Percentiles rank a stretch among this genome's conserved stretches.
These are phyloP conservation scores for Thryonomys swinderianus DNA, from an alignment of 2,113 vertebrate species.

Conservation along the genomic window DNA sequence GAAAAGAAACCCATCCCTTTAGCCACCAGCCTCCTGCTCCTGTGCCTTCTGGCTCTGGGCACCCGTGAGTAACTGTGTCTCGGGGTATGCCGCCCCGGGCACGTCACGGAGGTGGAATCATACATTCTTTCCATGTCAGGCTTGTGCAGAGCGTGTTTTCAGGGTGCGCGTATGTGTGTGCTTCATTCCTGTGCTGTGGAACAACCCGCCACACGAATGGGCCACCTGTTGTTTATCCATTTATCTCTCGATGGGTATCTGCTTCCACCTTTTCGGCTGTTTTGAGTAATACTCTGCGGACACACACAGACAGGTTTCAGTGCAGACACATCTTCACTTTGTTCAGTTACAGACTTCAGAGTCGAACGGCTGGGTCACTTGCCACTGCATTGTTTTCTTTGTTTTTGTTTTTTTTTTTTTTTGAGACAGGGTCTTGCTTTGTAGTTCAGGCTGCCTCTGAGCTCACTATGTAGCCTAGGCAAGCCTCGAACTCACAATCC, in stretches of 20 bases:
- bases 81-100: neutral
- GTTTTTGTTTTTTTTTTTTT: too few species aligned
- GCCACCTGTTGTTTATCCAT: too few species aligned
- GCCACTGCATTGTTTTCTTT: neutral
- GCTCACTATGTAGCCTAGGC: too few species aligned
- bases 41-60: neutral
- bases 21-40: neutral
- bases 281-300: neutral
- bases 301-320: neutral
- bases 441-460: too few species aligned
- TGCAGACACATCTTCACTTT: neutral
- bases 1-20: neutral
- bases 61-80: neutral
- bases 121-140: neutral
- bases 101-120: neutral
- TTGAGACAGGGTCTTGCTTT: too few species aligned
- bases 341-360: neutral
- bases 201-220: rapidly evolving
- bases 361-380: neutral
- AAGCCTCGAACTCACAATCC: too few species aligned
- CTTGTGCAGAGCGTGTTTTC: neutral
- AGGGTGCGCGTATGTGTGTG: too few species aligned
- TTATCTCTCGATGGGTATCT: neutral
- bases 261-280: neutral
- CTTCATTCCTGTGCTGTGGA: neutral